Evolutionary conservation across 2,113 vertebrate species (phyloP), one percentile per base, ranked within the genome.

Genomic region (Hemicordylus capensis): DNA sequence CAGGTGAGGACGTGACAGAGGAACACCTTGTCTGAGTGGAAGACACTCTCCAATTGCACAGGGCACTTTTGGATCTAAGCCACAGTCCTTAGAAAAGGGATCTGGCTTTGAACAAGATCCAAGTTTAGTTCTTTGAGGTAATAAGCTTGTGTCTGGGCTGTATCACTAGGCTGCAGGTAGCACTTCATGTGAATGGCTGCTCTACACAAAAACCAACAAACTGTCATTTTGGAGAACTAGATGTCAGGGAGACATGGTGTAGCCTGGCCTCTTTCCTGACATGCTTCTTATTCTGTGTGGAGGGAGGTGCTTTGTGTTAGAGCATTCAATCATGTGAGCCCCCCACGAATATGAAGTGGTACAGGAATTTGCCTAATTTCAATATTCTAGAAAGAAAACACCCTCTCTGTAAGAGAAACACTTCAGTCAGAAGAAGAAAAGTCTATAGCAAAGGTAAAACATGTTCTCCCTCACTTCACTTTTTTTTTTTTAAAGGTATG

Each of bases 391-490:
- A 24, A 61, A 44, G n/a, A n/a, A n/a, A n/a, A n/a, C 7, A 76
- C 51, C 12, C 34, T 22, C 66, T 10, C 48, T 70, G 66, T 26
- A 63, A 42, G 3, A 1, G 37, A 34, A 77, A 61, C 58, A 83
- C 70, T 26, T 81, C 81, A 83, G 34, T n/a, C 66, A 87, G 84
- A 92, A 93, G 77, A 70, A n/a, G 83, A 89, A 84, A 54, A 31
- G 67, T 81, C 82, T 39, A 42, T 61, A 66, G 73, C 44, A 89
- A 93, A 93, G 87, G 93, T 88, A 93, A 92, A 88, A 37, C 56
- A 81, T 92, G 91, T 85, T 91, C 87, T 91, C 84, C 78, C 87
- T 64, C 11, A 72, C 79, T 91, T 92, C 90, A 89, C 56, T 61
- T 19, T 79, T 42, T 87, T 10, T 24, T 51, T 87, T 84, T 85